Evolutionary conservation across 1,140 invertebrate genomes (phyloP), one percentile per base, ranked within the genome.

Genomic region (Paracyclopina nana): DNA sequence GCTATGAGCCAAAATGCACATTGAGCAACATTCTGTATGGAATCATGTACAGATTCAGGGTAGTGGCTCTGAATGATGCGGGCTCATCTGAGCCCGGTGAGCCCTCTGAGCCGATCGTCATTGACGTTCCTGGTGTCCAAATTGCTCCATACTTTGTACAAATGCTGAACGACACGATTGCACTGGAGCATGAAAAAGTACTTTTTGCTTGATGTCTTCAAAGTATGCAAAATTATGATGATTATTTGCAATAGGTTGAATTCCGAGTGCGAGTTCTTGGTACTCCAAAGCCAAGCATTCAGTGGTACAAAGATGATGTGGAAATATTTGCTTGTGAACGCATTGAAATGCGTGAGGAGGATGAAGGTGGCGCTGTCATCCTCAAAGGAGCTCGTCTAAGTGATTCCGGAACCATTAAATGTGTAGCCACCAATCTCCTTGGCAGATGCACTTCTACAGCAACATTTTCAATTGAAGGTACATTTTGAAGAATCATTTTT

Each of bases 221-320:
- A 38, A 38, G 34, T 16, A 20, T 16, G 4, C 2, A n/a, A 5
- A 2, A 38, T 38, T 38, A 38, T 38, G 34, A 16, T n/a, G 14
- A 8, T 9, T 4, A 38, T 38, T 2, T 38, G 16, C 4, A n/a
- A 24, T 29, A 48, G 45, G 27, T 48, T 22, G 45, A 48, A 20
- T 31, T 48, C 25, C 6, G 34, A 2, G 50, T 52, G n/a, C 34
- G 40, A 29, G 50, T 52, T 14, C 14, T 52, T 12, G 50, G 50
- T n/a, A 52, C 50, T 14, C 50, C 50, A 8, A 52, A 52, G 22
- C 50, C 50, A 9, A 46, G 4, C 11, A 16, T 52, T 22, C 50
- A 52, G 43, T 52, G 50, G 50, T 52, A 46, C 25, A 52, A 52
- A 29, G 50, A 52, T 18, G 50, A 52, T 16, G 8, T 52, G 50